Evolutionary conservation across 1,140 invertebrate genomes (phyloP).

Genomic region (Heliconius hermathena): DNA sequence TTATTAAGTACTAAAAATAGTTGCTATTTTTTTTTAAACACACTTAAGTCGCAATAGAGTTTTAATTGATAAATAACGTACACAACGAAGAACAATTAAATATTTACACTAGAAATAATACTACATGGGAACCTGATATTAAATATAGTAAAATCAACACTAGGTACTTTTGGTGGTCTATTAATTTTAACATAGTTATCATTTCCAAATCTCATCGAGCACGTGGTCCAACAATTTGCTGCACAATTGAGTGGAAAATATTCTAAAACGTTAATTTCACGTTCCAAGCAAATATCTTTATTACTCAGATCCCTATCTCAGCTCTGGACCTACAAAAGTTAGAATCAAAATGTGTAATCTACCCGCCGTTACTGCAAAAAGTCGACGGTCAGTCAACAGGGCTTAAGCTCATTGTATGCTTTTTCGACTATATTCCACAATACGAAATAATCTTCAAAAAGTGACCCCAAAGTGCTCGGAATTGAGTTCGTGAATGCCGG

Average conservation of each 20-base stretch:
- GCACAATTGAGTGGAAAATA: constrained; percentile 41
- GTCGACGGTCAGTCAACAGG: constrained; percentile 74
- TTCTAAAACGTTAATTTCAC: constrained; percentile 55
- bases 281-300: constrained; percentile 57
- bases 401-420: constrained; percentile 60
- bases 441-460: constrained; percentile 77
- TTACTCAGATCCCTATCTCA: constrained; percentile 44
- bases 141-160: not conserved
- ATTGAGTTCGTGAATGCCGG: constrained; percentile 55
- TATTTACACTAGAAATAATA: not conserved
- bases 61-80: not conserved
- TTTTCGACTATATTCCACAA: constrained; percentile 72
- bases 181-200: not conserved
- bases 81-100: not conserved
- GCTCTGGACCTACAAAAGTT: constrained; percentile 38
- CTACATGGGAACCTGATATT: no score
- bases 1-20: no score
- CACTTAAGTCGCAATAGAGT: no score
- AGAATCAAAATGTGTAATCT: constrained; percentile 65
- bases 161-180: not conserved
- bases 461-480: constrained; percentile 76
- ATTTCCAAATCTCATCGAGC: not conserved
- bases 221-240: constrained; percentile 32
- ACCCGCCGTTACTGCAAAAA: constrained; percentile 55
- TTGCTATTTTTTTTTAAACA: no score